Base-by-base conservation (phyloP, 2,888 invertebrate species). In the Pollenia labialis region DNA sequence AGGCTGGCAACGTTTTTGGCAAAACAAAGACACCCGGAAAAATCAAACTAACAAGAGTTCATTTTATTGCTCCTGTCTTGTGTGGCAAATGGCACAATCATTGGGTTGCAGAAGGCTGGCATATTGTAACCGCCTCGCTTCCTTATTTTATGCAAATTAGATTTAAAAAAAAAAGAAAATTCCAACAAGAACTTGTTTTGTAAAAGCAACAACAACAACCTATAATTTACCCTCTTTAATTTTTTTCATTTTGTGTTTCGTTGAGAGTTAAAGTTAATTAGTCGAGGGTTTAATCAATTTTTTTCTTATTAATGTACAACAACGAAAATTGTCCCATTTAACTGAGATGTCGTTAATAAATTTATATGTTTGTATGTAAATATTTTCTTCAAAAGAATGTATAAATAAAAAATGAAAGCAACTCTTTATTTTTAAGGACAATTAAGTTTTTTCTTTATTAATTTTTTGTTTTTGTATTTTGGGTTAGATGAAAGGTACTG, bases 191-290 rank as follows among this genome's bases (percentile, higher is more conserved):
- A 54, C 32, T 48, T 64, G 44, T 66, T 58, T 14, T 46, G 18
- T 18, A 48, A 8, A 16, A 52, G 2, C 11, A 66, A 2, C 44
- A 58, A 40, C 75, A 75, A 66, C 50, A 81, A 58, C 32, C 60
- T 62, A 77, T 69, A 72, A 77, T 81, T 72, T 54, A 66, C 81
- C 81, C 82, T 62, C 62, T 56, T 85, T 12, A 62, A 69, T 23
- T 69, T 46, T 40, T 18, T 69, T 69, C 60, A 12, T 76, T 23
- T 23, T 23, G 1, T 23, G 42, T 79, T 69, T 58, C 54, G 60
- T 76, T 81, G 72, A 54, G 46, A 44, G 60, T 83, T 80, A 58
- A 75, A 86, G 86, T 86, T 83, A 86, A 86, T 86, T 86, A 86
- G 86, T 52, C n/a, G 46, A 64, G 74, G 74, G 74, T 62, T 64